Evolutionary conservation across 2,113 vertebrate genomes (phyloP), one percentile per base, ranked within the genome.

Genomic region (Coreoperca whiteheadi): DNA sequence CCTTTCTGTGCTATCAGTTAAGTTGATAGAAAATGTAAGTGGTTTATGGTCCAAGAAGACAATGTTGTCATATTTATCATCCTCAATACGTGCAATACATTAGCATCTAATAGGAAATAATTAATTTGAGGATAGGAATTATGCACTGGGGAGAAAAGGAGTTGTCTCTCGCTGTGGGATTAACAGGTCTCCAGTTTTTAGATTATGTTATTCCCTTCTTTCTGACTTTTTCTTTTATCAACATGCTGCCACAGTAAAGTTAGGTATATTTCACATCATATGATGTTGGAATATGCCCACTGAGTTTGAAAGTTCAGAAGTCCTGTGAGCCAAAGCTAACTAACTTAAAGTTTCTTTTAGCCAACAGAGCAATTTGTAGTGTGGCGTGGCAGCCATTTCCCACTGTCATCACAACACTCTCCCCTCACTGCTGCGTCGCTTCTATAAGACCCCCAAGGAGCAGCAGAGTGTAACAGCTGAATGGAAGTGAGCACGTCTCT

Each of bases 331-430:
- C 61, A 32, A 34, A 34, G 12, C 79, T 53, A 82, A 81, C 54
- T 67, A 71, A 78, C 85, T 83, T 76, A 32, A 78, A 89, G 74
- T 87, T 88, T 86, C 64, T 82, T 82, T 82, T 54, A 65, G 74
- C 77, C 69, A 79, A 80, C 74, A 74, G 82, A 88, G 77, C 80
- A 69, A 74, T 90, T 90, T 85, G 50, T 54, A 69, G 54, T 37
- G 53, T 34, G 21, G 82, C 64, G 48, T 23, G 21, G 82, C 11
- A 6, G 53, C 75, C 85, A 46, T 80, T 84, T 86, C 67, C 51
- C 70, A 67, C 63, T 80, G 79, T 79, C 85, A 84, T 85, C 68
- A 70, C 84, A 83, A 73, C 77, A 43, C 66, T 77, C 75, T 78
- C 34, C 60, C 74, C 66, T 67, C 76, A 2, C 74, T 82, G 76